Evolutionary conservation across 2,113 vertebrate genomes (phyloP).

Genomic region (Rhegmatorhina hoffmannsi): DNA sequence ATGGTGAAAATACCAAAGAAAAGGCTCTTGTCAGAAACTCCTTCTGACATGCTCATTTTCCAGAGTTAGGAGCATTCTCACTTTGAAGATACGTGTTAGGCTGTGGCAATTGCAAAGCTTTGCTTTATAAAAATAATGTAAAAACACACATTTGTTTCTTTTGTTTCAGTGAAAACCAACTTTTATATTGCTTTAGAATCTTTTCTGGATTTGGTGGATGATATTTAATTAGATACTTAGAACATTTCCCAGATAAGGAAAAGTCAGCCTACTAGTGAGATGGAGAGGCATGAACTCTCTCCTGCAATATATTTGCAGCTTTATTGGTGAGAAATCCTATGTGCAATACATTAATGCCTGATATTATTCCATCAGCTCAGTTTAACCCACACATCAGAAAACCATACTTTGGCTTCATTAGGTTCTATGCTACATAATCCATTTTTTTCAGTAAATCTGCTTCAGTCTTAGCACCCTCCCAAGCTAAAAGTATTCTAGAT

Average conservation of each 20-base stretch:
- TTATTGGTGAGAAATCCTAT: neutral
- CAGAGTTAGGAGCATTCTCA: neutral
- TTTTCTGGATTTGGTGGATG: neutral
- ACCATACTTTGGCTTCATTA: neutral
- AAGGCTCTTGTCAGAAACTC: neutral
- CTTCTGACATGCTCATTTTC: neutral
- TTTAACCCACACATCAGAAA: neutral
- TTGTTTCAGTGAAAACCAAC: neutral
- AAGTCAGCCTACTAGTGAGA: neutral
- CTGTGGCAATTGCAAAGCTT: neutral
- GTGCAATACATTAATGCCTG: neutral
- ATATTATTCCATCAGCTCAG: neutral
- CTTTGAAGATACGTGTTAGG: neutral
- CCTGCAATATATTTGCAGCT: neutral
- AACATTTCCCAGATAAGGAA: neutral
- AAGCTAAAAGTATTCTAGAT: neutral
- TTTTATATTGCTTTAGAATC: neutral
- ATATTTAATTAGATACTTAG: neutral
- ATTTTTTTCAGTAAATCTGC: neutral
- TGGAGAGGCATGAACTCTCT: neutral
- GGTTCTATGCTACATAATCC: neutral
- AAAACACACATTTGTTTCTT: neutral
- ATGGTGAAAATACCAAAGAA: neutral
- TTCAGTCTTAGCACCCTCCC: neutral
- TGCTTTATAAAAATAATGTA: neutral